phyloP scores from a whole-genome alignment of 2,888 invertebrate species.

The Pseudococcus viburni region DNA sequence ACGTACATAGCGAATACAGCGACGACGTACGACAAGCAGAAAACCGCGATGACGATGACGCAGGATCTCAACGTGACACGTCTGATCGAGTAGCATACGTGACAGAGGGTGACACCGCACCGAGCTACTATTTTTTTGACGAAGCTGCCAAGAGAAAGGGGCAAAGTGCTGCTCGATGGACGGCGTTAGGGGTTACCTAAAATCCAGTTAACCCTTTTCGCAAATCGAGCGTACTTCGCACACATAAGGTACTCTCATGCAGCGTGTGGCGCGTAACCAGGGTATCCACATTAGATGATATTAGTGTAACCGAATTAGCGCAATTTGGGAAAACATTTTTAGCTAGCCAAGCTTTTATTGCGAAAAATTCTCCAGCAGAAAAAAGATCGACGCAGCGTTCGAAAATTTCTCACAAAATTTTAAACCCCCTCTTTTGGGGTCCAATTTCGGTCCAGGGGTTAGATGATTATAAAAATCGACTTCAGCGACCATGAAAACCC shows the following conservation, averaged over 20 bases:
- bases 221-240: not conserved
- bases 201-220: conserved; percentile 18
- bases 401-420: too few relatives aligned
- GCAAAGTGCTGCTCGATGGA: not conserved
- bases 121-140: not conserved
- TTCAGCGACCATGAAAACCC: too few relatives aligned
- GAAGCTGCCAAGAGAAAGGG: not conserved
- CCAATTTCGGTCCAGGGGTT: too few relatives aligned
- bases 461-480: too few relatives aligned
- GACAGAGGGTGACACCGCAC: not conserved
- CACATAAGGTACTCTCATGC: not conserved
- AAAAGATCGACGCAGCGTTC: too few relatives aligned
- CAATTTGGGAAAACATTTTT: too few relatives aligned
- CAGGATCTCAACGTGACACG: not conserved
- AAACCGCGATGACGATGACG: conserved; percentile 11
- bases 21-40: not conserved
- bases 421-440: too few relatives aligned
- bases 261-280: not conserved
- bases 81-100: not conserved
- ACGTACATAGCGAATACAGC: not conserved
- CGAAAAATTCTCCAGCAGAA: too few relatives aligned
- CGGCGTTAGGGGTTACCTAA: not conserved
- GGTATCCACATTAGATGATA: too few relatives aligned
- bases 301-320: too few relatives aligned
- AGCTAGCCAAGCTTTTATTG: too few relatives aligned